Conservation (phyloP, 2,888 invertebrate species). For the Rhagonycha lutea region DNA sequence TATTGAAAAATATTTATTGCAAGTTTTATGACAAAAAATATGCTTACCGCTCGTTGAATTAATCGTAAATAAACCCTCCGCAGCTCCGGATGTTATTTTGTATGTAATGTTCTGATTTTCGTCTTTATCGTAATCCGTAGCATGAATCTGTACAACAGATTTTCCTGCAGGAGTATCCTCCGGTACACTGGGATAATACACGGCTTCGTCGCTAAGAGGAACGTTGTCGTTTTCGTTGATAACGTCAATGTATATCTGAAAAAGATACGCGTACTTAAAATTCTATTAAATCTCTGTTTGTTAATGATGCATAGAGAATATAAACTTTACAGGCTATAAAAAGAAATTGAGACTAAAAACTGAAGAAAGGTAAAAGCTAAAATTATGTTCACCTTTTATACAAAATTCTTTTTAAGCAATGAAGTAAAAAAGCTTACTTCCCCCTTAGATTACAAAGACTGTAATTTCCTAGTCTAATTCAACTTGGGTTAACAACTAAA, state of each 20-base stretch:
- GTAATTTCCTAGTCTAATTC: conserved; percentile 32
- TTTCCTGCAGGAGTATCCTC: conserved; percentile 80
- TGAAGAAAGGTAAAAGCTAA: neutral
- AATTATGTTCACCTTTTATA: conserved; percentile 16
- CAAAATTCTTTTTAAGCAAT: conserved; percentile 24
- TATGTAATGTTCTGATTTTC: conserved; percentile 71
- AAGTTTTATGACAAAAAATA: neutral
- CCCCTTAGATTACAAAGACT: conserved; percentile 27
- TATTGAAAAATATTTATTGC: too few species aligned
- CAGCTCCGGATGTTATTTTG: conserved; percentile 88
- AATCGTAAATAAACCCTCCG: conserved; percentile 88
- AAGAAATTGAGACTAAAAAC: neutral
- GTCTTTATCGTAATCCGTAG: conserved; percentile 79
- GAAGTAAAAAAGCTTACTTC: conserved; percentile 30
- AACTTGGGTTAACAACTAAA: conserved; percentile 28
- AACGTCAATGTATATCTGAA: conserved; percentile 79
- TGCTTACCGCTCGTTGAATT: conserved; percentile 78
- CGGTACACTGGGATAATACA: conserved; percentile 78
- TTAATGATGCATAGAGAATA: neutral
- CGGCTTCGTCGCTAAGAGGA: conserved; percentile 84
- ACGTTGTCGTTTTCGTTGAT: conserved; percentile 94
- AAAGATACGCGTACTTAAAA: conserved; percentile 3
- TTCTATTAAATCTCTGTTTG: neutral
- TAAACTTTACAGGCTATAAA: neutral
- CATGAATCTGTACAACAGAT: conserved; percentile 74